These are phyloP conservation scores for Boloria euphrosyne DNA, from an alignment of 2,888 invertebrate species.

Conservation along the genomic window DNA sequence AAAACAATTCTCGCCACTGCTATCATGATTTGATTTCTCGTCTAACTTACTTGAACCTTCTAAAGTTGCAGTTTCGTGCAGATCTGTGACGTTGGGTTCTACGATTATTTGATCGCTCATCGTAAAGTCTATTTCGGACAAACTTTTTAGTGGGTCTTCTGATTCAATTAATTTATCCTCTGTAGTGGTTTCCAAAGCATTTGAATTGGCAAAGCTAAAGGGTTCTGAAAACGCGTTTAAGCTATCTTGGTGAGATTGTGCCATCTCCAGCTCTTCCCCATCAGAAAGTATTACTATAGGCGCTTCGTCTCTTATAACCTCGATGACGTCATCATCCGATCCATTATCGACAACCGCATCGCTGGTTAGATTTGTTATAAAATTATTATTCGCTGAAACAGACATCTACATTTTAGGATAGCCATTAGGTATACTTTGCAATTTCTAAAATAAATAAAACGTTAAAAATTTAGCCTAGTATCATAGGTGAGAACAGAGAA, in stretches of 20 bases:
- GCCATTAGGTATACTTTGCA: not conserved
- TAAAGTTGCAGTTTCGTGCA: slow-evolving; percentile 11
- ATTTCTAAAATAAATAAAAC: not conserved
- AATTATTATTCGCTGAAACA: slow-evolving; percentile 8
- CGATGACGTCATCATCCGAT: slow-evolving; percentile 76
- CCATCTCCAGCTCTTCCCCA: slow-evolving; percentile 64
- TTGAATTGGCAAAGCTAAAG: slow-evolving; percentile 43
- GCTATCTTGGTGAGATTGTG: slow-evolving; percentile 45
- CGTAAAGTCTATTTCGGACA: slow-evolving; percentile 36
- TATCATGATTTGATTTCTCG: slow-evolving; percentile 33
- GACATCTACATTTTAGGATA: slow-evolving; percentile 3
- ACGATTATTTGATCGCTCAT: slow-evolving; percentile 20
- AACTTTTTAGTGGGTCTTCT: slow-evolving; percentile 50
- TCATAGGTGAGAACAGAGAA: not conserved
- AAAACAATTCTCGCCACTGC: slow-evolving; percentile 46
- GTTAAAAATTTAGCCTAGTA: not conserved
- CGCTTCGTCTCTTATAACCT: slow-evolving; percentile 73
- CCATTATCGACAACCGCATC: slow-evolving; percentile 49
- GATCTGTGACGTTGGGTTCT: slow-evolving; percentile 9
- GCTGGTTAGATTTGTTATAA: slow-evolving; percentile 17
- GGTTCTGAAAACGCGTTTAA: slow-evolving; percentile 28
- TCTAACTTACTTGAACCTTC: slow-evolving; percentile 30
- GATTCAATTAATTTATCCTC: slow-evolving; percentile 41
- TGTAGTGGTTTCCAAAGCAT: slow-evolving; percentile 36
- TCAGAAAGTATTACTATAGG: slow-evolving; percentile 75